Evolutionary conservation across 1,140 invertebrate genomes (phyloP), one percentile per base, ranked within the genome.

Genomic region (Drosophila nikananu): DNA sequence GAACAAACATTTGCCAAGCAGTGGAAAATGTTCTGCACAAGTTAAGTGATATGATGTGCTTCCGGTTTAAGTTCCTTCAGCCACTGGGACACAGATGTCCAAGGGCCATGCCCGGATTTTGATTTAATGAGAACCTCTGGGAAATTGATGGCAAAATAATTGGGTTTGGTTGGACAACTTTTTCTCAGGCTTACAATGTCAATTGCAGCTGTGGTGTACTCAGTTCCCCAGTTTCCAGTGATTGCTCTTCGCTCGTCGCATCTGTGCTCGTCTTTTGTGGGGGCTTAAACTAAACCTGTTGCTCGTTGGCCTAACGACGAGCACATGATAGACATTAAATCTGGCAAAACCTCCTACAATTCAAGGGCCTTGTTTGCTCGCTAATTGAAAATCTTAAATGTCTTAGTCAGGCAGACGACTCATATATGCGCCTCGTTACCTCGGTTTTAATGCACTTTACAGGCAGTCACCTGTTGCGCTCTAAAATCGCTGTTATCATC

Each of bases 401-500:
- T 19, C 25, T 35, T n/a, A 25, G 61, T 30, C 44, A 39, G 65
- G 42, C 35, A 49, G 30, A 48, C 64, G 30, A 48, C 64, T 35
- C 66, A 70, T 52, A 70, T 66, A 21, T 63, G 48, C 46, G 46
- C 15, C 46, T 67, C 63, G 67, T 70, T 41, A 68, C 35, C 23
- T 44, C 23, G 21, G 42, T 21, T 71, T 35, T 32, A 59, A 71
- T 58, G 67, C 68, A 59, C 17, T 72, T 48, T 51, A 37, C 49
- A 37, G 27, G 37, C 58, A 73, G 41, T 61, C 86, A 87, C 84
- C 74, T 87, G 84, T 87, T 84, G 86, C 77, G 52, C 48, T 41
- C 23, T 23, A 25, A 35, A 57, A 62, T 41, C 41, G 48, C 41
- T 68, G 46, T 21, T 44, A 57, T 62, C 71, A 68, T 71, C 73